Percentiles rank a stretch among this genome's conserved stretches.
Evolutionary conservation across 2,888 invertebrate genomes (phyloP).

Genomic region (Plebejus melissa): DNA sequence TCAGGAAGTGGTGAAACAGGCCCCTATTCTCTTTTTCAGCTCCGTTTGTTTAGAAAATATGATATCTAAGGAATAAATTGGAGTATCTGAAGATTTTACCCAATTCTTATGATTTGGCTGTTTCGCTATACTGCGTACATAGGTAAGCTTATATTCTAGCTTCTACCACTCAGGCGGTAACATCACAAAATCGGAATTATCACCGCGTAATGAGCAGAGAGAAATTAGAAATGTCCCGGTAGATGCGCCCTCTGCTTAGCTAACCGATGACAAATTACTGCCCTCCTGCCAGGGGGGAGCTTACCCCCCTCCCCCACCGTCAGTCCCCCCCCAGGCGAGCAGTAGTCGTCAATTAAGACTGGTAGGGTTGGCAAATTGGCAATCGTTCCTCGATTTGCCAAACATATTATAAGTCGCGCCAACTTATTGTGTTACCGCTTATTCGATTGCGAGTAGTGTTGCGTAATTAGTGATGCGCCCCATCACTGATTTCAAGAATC

Average conservation of each 20-base stretch:
- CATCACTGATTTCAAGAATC: neutral
- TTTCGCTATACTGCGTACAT: no score
- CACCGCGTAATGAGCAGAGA: slow-evolving; percentile 56
- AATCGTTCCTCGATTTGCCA: slow-evolving; percentile 69
- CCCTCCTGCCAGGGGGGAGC: slow-evolving; percentile 43
- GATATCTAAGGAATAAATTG: no score
- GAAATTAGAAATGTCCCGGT: slow-evolving; percentile 67
- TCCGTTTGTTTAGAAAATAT: no score
- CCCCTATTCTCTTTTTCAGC: no score
- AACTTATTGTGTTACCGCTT: slow-evolving; percentile 38
- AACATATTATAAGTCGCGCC: slow-evolving; percentile 51
- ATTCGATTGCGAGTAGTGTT: slow-evolving; percentile 10
- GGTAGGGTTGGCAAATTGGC: slow-evolving; percentile 75
- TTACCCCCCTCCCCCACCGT: slow-evolving; percentile 42
- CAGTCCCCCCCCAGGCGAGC: slow-evolving; percentile 63
- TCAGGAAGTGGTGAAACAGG: no score
- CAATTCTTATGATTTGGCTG: no score
- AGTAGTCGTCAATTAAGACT: slow-evolving; percentile 73
- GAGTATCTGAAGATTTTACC: no score
- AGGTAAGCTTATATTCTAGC: no score
- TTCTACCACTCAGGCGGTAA: neutral
- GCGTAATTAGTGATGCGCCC: neutral
- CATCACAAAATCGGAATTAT: neutral
- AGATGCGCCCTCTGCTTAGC: slow-evolving; percentile 63
- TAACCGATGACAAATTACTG: slow-evolving; percentile 78